A percentile compares a stretch with the other conserved stretches of the same genome.
Evolutionary conservation across 2,113 vertebrate genomes (phyloP).

Genomic region (Zosterops borbonicus): DNA sequence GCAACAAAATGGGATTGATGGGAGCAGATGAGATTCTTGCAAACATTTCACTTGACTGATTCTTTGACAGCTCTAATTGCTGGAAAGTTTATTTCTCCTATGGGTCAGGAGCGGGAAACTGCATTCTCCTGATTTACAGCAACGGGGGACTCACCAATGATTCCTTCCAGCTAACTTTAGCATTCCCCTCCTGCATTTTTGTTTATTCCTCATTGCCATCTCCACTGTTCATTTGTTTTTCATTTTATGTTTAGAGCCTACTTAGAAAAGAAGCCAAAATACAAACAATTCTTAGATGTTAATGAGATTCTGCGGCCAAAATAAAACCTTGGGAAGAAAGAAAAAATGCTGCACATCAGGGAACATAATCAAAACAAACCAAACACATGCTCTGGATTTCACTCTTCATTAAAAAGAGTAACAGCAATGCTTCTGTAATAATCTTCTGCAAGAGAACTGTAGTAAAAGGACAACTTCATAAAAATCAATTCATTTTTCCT

Average conservation of each 20-base stretch:
- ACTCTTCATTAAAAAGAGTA: background rate
- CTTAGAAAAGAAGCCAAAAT: conserved; percentile 47
- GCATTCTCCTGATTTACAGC: background rate
- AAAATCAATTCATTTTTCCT: background rate
- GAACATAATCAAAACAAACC: conserved; percentile 33
- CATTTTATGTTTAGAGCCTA: conserved; percentile 6
- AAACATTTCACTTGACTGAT: conserved; percentile 44
- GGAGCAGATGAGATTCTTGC: conserved; percentile 33
- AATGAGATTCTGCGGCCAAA: conserved; percentile 56
- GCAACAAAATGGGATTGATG: background rate
- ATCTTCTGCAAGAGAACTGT: background rate
- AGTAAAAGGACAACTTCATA: background rate
- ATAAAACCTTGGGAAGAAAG: conserved; percentile 32
- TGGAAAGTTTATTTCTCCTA: background rate
- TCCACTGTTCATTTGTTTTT: conserved; percentile 40
- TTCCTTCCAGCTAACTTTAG: conserved; percentile 2
- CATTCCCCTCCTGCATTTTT: background rate
- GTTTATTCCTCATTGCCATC: conserved; percentile 27
- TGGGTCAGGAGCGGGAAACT: background rate
- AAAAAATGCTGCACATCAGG: background rate
- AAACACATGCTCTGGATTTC: background rate
- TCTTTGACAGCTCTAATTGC: conserved; percentile 38
- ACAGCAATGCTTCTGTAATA: conserved; percentile 1
- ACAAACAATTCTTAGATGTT: conserved; percentile 36
- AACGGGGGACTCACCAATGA: background rate